phyloP scores from a whole-genome alignment of 2,113 vertebrate species.

The Hippocampus zosterae region DNA sequence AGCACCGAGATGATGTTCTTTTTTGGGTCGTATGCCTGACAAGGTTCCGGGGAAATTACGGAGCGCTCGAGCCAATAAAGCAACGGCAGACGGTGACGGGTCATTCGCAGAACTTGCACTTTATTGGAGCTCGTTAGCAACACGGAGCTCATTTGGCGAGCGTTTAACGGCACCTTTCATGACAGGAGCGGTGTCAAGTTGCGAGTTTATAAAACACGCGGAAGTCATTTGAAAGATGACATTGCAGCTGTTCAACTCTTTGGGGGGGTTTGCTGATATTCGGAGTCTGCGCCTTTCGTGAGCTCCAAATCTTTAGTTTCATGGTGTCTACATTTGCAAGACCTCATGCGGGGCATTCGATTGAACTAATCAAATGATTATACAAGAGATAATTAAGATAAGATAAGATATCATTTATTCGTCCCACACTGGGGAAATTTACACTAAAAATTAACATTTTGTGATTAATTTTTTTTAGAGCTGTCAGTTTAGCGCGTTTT shows the following conservation, averaged over 20 bases:
- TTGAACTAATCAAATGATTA: background rate
- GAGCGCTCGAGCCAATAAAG: background rate
- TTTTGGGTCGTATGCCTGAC: background rate
- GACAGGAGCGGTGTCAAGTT: background rate
- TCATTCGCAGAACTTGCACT: background rate
- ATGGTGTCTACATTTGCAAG: no score
- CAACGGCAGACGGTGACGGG: background rate
- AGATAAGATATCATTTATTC: no score
- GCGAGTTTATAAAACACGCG: background rate
- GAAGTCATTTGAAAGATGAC: background rate
- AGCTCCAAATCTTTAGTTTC: background rate
- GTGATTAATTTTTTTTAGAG: background rate
- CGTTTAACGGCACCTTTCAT: background rate
- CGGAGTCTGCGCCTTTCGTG: background rate
- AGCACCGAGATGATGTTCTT: background rate
- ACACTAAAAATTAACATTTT: no score
- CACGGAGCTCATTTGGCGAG: background rate
- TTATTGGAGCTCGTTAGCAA: background rate
- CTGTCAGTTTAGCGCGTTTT: no score
- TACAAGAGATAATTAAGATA: background rate
- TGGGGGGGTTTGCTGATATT: background rate
- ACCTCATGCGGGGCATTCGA: background rate
- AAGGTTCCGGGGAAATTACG: background rate
- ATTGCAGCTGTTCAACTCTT: background rate
- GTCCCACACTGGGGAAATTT: no score